Evolutionary conservation across 1,140 invertebrate genomes (phyloP), one percentile per base, ranked within the genome.

Genomic region (Listronotus oregonensis): DNA sequence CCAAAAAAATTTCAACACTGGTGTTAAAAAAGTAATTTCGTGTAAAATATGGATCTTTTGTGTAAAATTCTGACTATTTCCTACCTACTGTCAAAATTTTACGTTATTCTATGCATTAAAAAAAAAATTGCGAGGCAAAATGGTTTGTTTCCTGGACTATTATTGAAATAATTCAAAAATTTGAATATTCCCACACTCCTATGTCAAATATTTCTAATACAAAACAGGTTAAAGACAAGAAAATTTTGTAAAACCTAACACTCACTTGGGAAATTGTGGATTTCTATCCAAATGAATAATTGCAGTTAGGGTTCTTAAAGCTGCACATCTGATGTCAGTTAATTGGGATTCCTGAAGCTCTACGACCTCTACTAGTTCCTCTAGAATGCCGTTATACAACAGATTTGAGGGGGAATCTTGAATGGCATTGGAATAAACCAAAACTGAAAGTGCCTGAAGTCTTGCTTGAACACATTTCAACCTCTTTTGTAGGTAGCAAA

Each of bases 281-380:
- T 92, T 94, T 71, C 93, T 85, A 80, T 96, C 94, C 68, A 95
- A 83, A 77, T 96, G 94, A 69, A 95, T 91, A 66, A 96, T 93
- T 31, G 93, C 92, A 47, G 93, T 96, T 8, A 96, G 80, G 10
- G 93, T 94, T 69, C 93, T 84, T 31, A 96, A 78, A 32, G 92
- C 91, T 55, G 93, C 91, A 32, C 93, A 92, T 74, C 94, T 89
- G 62, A 96, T 95, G 73, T 95, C 93, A 75, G 93, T 90, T 44
- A 94, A 80, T 73, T 89, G 84, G 6, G 85, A 79, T 68, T 86
- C 83, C 67, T 88, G 85, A 56, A 95, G 80, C 81, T 94, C 91
- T 27, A 95, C 83, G 17, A 95, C 83, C 77, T 95, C 92, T 12
- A 95, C 92, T 40, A 95, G 80, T 79, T 96, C 94, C 77, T 95